Evolutionary conservation across 2,113 vertebrate genomes (phyloP), one percentile per base, ranked within the genome.

Genomic region (Monarcha castaneiventris): DNA sequence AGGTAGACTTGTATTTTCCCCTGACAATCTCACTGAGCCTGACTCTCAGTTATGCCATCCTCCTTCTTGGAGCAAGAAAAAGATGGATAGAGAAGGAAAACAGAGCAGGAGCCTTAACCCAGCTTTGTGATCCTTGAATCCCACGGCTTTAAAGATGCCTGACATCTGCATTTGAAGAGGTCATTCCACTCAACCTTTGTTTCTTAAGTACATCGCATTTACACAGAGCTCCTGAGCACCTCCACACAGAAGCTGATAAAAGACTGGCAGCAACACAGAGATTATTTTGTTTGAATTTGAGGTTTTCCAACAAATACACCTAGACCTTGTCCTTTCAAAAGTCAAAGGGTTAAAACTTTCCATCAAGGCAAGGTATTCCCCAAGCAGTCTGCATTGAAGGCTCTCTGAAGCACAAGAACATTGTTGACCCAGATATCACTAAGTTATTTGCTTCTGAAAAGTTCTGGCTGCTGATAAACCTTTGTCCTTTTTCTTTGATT

Each of bases 401-500:
- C 49, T 78, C 58, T 87, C 72, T 90, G 90, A 86, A 75, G 86
- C 49, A 58, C 23, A 29, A 77, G 83, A 86, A 84, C 7, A 10
- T 35, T 94, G 72, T 89, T 89, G 92, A 93, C 76, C 73, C 91
- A 84, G 83, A 86, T 80, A 41, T 81, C 80, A 9, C 83, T 72
- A 68, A 89, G 76, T 89, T 91, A 83, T 78, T 82, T 75, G 49
- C 90, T 94, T 92, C 84, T 22, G 33, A 94, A 86, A 94, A 96
- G 82, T 94, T 95, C 92, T 92, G 61, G 41, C 73, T 89, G 80
- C 84, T 83, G 86, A 94, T 94, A 94, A 96, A 92, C 90, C 92
- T 96, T 93, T 93, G 90, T 94, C 90, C 92, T 92, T 92, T 94
- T 88, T 61, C 85, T 95, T 96, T 96, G 96, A 96, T 93, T 93